Evolutionary conservation across 2,888 invertebrate genomes (phyloP).

Genomic region (Cosmorhoe ocellata): DNA sequence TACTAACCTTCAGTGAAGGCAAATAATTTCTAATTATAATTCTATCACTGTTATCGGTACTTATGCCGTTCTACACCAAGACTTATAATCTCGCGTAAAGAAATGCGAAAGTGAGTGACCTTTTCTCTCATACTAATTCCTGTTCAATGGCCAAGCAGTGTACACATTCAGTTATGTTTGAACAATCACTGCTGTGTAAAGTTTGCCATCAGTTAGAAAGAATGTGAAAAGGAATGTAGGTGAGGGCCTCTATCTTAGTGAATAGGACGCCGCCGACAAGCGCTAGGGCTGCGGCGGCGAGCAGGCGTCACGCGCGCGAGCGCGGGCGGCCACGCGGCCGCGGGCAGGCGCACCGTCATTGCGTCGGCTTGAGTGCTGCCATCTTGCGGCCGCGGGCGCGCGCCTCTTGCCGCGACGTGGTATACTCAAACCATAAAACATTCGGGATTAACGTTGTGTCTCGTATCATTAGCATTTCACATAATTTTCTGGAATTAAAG

Average conservation of each 20-base stretch:
- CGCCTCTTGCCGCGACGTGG: slow-evolving; percentile 91
- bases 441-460: slow-evolving; percentile 96
- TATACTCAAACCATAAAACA: slow-evolving; percentile 96
- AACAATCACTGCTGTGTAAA: no score
- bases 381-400: slow-evolving; percentile 90
- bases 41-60: no score
- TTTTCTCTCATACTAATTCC: no score
- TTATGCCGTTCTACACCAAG: no score
- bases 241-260: slow-evolving; percentile 48
- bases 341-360: slow-evolving; percentile 87
- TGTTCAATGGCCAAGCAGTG: no score
- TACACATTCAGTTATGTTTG: no score
- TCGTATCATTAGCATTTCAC: slow-evolving; percentile 92
- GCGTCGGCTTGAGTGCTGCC: slow-evolving; percentile 89
- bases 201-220: slow-evolving; percentile 9
- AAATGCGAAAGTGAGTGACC: no score
- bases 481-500: slow-evolving; percentile 86
- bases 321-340: slow-evolving; percentile 50
- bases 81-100: no score
- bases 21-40: no score
- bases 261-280: slow-evolving; percentile 62
- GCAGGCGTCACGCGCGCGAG: slow-evolving; percentile 75
- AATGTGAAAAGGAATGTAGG: slow-evolving; percentile 42
- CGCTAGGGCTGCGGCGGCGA: slow-evolving; percentile 64
- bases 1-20: no score